Evolutionary conservation across 2,113 vertebrate genomes (phyloP), one percentile per base, ranked within the genome.

Genomic region (Tapirus terrestris): DNA sequence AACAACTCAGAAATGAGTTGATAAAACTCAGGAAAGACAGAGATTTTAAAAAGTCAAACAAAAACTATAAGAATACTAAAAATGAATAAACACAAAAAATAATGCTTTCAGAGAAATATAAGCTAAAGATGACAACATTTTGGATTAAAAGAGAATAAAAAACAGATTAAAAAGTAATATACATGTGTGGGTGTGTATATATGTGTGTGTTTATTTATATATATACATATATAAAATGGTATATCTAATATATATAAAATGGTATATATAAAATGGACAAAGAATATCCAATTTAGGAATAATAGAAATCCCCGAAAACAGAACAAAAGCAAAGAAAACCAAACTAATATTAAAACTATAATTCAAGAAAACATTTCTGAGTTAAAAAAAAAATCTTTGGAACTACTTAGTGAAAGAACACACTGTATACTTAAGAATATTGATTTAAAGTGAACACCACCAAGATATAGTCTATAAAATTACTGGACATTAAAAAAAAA

Each of bases 341-440:
- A 89, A 89, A 70, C 45, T 82, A 92, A 51, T 68, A 61, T 70
- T 72, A 65, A 63, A 61, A 45, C 12, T 65, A 6, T 56, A 72
- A 70, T 70, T 89, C 43, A 77, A 77, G n/a, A 11, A 39, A 84
- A 60, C 6, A 20, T 81, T 36, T 33, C 20, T 61, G 39, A 61
- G 13, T 87, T 56, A 70, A 6, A 81, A 68, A 83, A 63, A 11
- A 83, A 72, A 8, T 4, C 68, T 60, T 82, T 76, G 13, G 43
- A 90, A 56, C 20, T 58, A 31, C 10, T 53, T 70, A 79, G 89
- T 65, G n/a, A 94, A 92, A 83, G 36, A 94, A 65, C 5, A 77
- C 16, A 77, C 8, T n/a, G 4, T 33, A 88, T 65, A 70, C 8
- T 79, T 91, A n/a, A 63, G 20, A 94, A 48, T 87, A 45, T 33